Percentiles rank a stretch among this genome's conserved stretches.
These are phyloP conservation scores for Heliconius hewitsoni DNA, from an alignment of 1,140 invertebrate species.

Conservation along the genomic window DNA sequence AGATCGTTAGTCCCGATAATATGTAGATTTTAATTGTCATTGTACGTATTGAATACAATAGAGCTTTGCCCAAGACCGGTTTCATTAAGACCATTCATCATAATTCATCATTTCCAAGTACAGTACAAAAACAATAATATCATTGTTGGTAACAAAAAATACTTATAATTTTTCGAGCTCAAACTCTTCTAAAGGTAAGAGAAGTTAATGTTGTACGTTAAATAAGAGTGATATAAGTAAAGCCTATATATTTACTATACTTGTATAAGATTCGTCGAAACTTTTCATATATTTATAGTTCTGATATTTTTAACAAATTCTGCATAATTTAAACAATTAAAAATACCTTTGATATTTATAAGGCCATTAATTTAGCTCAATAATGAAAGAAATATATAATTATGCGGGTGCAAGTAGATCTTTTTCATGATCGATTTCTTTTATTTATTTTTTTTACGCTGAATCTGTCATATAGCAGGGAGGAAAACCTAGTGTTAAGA, in stretches of 20 bases:
- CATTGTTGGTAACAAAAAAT: background rate
- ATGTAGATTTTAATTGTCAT: constrained; percentile 11
- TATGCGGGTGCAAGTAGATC: too few species aligned
- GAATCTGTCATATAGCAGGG: too few species aligned
- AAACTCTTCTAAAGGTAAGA: background rate
- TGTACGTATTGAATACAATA: background rate
- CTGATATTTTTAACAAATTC: too few species aligned
- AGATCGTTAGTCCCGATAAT: background rate
- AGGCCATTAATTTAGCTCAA: too few species aligned
- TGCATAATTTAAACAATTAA: too few species aligned
- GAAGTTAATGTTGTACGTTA: background rate
- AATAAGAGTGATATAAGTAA: background rate
- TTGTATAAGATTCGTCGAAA: too few species aligned
- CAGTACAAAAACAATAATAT: constrained; percentile 7
- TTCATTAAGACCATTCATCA: constrained; percentile 21
- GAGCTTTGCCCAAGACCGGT: background rate
- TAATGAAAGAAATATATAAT: too few species aligned
- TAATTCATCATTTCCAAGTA: constrained; percentile 26
- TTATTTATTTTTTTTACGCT: too few species aligned
- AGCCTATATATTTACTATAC: background rate
- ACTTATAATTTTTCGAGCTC: background rate
- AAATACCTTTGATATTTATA: too few species aligned
- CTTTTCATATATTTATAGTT: too few species aligned
- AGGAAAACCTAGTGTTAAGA: too few species aligned
- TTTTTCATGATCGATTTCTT: too few species aligned